Evolutionary conservation across 2,888 invertebrate species (phyloP).

Genomic region (Arenicola marina): DNA sequence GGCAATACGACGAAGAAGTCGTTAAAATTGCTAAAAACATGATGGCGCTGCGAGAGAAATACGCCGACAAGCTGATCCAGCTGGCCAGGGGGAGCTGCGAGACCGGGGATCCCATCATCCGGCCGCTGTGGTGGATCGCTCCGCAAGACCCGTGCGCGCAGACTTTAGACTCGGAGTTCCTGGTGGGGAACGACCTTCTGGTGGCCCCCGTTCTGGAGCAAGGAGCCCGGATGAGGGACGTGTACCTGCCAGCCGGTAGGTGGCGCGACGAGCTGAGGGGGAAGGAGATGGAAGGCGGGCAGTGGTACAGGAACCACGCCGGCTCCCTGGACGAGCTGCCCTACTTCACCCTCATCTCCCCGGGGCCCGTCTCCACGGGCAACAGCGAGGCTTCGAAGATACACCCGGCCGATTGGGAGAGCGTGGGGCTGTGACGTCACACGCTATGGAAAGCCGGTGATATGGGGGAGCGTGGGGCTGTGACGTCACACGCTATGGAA

Average conservation of each 20-base stretch:
- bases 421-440: too few species aligned
- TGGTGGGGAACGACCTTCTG: slow-evolving; percentile 52
- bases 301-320: not conserved
- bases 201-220: slow-evolving; percentile 57
- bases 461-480: too few species aligned
- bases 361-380: too few species aligned
- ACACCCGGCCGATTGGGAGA: too few species aligned
- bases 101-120: slow-evolving; percentile 76
- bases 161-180: slow-evolving; percentile 73
- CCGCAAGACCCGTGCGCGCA: slow-evolving; percentile 76
- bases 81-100: slow-evolving; percentile 40
- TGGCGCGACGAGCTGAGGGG: slow-evolving; percentile 21
- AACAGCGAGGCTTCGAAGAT: too few species aligned
- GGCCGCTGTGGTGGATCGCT: slow-evolving; percentile 88
- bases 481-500: too few species aligned
- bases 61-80: slow-evolving; percentile 36
- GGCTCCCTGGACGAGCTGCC: not conserved
- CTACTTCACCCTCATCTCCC: slow-evolving; percentile 5
- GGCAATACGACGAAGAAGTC: slow-evolving; percentile 76
- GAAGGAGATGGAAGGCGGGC: not conserved
- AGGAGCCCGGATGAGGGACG: slow-evolving; percentile 43
- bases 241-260: slow-evolving; percentile 41
- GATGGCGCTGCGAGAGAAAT: slow-evolving; percentile 22
- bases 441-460: too few species aligned
- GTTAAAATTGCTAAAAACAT: slow-evolving; percentile 34